Conservation (phyloP, 2,113 vertebrate genomes). For the Athene cunicularia region DNA sequence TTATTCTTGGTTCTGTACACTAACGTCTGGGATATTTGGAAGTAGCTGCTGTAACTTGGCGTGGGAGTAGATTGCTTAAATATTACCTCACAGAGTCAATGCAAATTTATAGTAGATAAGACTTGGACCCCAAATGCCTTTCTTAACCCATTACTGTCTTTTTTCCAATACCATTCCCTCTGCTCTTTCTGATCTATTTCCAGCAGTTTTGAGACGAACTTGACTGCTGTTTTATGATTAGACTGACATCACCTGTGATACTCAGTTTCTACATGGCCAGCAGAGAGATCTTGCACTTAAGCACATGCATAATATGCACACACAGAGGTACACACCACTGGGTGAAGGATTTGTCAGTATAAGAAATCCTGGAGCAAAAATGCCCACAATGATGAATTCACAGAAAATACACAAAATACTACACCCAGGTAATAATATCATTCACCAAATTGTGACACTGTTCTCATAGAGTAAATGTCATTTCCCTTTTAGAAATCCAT, state of each 20-base stretch:
- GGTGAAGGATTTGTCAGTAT: not conserved
- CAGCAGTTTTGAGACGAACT: not conserved
- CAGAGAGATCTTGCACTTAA: not conserved
- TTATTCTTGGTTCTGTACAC: not conserved
- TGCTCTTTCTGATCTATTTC: not conserved
- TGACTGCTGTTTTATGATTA: not conserved
- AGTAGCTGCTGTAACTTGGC: not conserved
- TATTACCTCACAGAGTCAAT: not conserved
- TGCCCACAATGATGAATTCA: not conserved
- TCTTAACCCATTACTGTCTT: not conserved
- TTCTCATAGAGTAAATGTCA: not conserved
- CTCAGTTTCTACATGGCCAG: not conserved
- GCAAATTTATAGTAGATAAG: constrained; percentile 26
- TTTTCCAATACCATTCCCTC: not conserved
- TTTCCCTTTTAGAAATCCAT: not conserved
- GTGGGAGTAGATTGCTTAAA: not conserved
- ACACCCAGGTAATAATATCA: not conserved
- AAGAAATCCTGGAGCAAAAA: not conserved
- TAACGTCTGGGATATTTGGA: constrained; percentile 1
- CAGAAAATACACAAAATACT: not conserved
- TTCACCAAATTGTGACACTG: not conserved
- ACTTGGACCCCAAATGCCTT: not conserved
- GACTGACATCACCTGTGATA: not conserved
- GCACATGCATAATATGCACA: accelerated
- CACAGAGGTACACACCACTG: not conserved